Base-by-base conservation (phyloP, 30 jellyfish, hydroid and myxozoan species). In the Clytia hemisphaerica region DNA sequence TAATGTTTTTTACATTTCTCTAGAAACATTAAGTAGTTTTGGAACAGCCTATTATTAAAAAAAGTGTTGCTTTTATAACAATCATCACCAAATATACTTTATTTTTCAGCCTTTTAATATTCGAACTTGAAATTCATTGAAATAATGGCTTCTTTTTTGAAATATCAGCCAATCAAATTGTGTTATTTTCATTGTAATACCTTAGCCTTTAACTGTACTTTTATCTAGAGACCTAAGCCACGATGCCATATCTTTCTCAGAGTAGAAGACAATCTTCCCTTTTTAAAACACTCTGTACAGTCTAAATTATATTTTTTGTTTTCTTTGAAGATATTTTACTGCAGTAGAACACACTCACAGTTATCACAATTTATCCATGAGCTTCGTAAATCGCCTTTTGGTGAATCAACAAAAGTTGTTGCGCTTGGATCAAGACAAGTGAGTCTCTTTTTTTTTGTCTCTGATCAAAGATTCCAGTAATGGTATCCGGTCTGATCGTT, bases 311-410 rank as follows among this genome's bases (percentile, higher is more conserved):
- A 21, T 12, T 14, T 3, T 22, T 21, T 0, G 25, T 35, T 28
- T 38, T 45, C 28, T 80, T 45, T 53, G 10, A 72, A 89, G 99
- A 78, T 90, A 25, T 90, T 48, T 62, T 90, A 90, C 57, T 82
- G 99, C 83, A 82, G 95, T 76, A 78, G 99, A 53, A 90, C 99
- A 4, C 99, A 90, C 67, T 82, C 99, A 10, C 99, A 90, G 37
- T 62, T 90, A 38, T 59, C 95, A 21, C 99, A 90, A 73, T 90
- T 90, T 72, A 85, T 90, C 30, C 92, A 72, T 49, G 95, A 90
- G 77, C 75, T 90, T 12, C 89, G 83, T 45, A 83, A 83, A 35
- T 74, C 94, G 40, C 93, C 94, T 0, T 88, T 71, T 74, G 94
- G 87, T 9, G 45, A 75, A 18, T 64, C 48, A 21, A 72, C 75